Percentiles rank a stretch among this genome's conserved stretches.
Conservation (phyloP, 2,113 vertebrate species). For the Poicephalus meyeri region DNA sequence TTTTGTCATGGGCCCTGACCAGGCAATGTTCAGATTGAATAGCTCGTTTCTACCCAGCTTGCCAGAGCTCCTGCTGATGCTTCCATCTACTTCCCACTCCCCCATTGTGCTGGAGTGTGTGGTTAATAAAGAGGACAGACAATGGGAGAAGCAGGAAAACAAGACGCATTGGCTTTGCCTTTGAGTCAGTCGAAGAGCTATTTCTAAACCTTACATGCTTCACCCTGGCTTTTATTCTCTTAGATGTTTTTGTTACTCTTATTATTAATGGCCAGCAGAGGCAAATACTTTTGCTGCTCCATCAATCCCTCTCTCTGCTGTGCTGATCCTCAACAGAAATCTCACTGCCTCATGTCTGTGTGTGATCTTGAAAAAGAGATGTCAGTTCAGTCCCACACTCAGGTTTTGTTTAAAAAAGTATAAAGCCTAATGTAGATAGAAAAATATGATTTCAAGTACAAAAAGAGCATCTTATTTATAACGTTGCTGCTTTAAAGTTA, state of each 20-base stretch:
- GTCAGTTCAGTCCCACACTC: background rate
- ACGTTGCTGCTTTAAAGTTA: constrained; percentile 7
- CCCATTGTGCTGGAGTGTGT: background rate
- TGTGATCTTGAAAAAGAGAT: constrained; percentile 54
- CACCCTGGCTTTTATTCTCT: constrained; percentile 52
- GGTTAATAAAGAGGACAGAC: constrained; percentile 48
- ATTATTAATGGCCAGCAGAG: constrained; percentile 30
- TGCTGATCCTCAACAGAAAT: background rate
- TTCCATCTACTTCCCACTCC: constrained; percentile 3
- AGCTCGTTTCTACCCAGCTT: background rate
- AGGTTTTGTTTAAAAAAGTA: constrained; percentile 4
- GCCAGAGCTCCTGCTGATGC: constrained; percentile 44
- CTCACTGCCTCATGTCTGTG: background rate
- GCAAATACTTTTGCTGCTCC: constrained; percentile 12
- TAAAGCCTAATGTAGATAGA: constrained; percentile 11
- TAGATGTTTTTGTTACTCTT: constrained; percentile 30
- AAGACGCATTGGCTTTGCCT: constrained; percentile 52
- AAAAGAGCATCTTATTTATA: constrained; percentile 23
- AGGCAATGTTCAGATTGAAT: constrained; percentile 42
- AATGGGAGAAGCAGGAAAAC: constrained; percentile 40
- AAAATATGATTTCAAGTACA: constrained; percentile 13
- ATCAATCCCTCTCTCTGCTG: background rate
- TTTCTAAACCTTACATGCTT: constrained; percentile 64
- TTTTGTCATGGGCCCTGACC: constrained; percentile 49
- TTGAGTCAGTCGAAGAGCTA: constrained; percentile 52